Conservation (phyloP, 2,888 invertebrate genomes). For the Eretmocerus hayati region DNA sequence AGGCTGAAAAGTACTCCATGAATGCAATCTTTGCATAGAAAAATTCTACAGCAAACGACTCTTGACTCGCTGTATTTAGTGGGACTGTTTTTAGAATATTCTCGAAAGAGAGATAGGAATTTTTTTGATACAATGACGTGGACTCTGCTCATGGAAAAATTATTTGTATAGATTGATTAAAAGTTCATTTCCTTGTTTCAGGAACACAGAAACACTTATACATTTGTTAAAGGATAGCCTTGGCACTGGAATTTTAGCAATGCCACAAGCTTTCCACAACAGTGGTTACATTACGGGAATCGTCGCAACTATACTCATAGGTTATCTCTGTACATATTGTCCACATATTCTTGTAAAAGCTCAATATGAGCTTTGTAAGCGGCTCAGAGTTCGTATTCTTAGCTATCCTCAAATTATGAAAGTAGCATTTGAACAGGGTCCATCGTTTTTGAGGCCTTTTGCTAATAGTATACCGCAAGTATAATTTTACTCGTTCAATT, state of each 20-base stretch:
- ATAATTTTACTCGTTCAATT: no score
- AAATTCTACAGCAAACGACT: no score
- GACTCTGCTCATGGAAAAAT: no score
- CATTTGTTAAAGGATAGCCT: conserved; percentile 84
- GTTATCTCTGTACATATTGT: conserved; percentile 86
- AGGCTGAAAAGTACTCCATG: no score
- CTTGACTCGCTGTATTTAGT: no score
- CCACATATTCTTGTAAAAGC: conserved; percentile 79
- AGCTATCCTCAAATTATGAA: conserved; percentile 78
- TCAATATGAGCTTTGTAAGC: conserved; percentile 52
- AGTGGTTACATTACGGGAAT: conserved; percentile 76
- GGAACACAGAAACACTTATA: conserved; percentile 75
- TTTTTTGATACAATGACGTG: no score
- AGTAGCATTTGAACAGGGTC: conserved; percentile 70
- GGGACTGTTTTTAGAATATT: no score
- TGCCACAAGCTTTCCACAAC: conserved; percentile 80
- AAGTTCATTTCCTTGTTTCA: no score
- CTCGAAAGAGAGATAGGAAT: no score
- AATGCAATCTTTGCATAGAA: no score
- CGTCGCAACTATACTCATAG: conserved; percentile 75
- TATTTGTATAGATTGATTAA: no score
- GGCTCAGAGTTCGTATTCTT: conserved; percentile 55
- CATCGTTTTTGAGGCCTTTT: conserved; percentile 54
- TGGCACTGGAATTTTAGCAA: conserved; percentile 86
- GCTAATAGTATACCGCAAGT: conserved; percentile 55